phyloP scores from a whole-genome alignment of 2,888 invertebrate genomes.

The Rhopalosiphum nymphaeae region DNA sequence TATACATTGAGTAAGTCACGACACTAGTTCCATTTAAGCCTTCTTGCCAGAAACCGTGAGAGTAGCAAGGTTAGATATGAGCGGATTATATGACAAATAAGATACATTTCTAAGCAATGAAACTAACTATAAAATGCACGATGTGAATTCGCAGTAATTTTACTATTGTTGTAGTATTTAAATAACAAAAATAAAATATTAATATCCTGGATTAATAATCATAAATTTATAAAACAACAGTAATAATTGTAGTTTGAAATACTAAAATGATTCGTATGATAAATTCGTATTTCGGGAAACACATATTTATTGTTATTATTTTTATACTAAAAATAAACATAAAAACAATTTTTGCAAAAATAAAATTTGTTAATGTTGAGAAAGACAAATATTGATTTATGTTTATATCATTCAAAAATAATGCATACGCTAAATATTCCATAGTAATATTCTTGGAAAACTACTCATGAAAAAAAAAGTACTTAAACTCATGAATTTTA shows the following conservation, averaged over 20 bases:
- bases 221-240: not conserved
- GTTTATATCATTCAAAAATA: not conserved
- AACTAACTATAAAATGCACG: not conserved
- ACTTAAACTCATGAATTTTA: not conserved
- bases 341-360: not conserved
- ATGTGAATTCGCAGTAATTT: not conserved
- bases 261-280: not conserved
- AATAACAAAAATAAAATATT: not conserved
- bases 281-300: not conserved
- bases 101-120: not conserved
- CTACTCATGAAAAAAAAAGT: not conserved
- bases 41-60: too few relatives aligned
- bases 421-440: not conserved
- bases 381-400: not conserved
- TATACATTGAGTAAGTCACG: too few relatives aligned
- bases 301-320: not conserved
- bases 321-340: not conserved
- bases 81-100: not conserved
- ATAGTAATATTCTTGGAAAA: not conserved
- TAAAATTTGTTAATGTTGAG: not conserved
- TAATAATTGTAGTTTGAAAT: not conserved
- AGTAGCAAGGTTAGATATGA: too few relatives aligned
- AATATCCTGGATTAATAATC: not conserved
- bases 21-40: too few relatives aligned
- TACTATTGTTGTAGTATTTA: not conserved